phyloP scores from a whole-genome alignment of 2,888 invertebrate genomes.

The Tenthredo livida region DNA sequence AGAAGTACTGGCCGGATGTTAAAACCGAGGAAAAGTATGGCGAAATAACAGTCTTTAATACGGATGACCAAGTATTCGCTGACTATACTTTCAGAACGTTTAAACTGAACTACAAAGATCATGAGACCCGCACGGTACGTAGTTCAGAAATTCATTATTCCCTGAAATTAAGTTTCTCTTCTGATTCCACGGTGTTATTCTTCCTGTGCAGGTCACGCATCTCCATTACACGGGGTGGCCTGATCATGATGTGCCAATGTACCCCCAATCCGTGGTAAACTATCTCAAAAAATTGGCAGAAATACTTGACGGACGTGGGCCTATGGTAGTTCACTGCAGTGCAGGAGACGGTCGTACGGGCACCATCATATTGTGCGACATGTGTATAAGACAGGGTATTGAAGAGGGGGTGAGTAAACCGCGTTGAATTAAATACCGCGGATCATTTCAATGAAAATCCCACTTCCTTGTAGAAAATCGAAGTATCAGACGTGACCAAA shows the following conservation, averaged over 20 bases:
- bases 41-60: constrained; percentile 70
- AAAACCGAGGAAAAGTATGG: constrained; percentile 74
- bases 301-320: constrained; percentile 73
- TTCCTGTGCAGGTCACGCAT: constrained; percentile 75
- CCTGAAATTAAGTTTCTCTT: not conserved
- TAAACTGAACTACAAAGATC: constrained; percentile 64
- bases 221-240: constrained; percentile 80
- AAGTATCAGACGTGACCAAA: no score
- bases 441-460: no score
- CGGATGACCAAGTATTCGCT: no score
- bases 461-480: no score
- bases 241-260: constrained; percentile 79
- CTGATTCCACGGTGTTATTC: not conserved
- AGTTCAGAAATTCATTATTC: not conserved
- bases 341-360: constrained; percentile 84
- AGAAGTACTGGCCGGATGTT: constrained; percentile 80
- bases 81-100: constrained; percentile 75
- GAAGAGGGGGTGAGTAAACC: constrained; percentile 72
- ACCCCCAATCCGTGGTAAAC: constrained; percentile 74
- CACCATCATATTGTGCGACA: constrained; percentile 81
- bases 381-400: constrained; percentile 79
- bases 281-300: constrained; percentile 76
- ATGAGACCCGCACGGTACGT: constrained; percentile 70
- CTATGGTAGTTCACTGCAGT: constrained; percentile 81
- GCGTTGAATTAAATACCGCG: no score